phyloP scores from a whole-genome alignment of 2,888 invertebrate species.

The Phorcus lineatus region DNA sequence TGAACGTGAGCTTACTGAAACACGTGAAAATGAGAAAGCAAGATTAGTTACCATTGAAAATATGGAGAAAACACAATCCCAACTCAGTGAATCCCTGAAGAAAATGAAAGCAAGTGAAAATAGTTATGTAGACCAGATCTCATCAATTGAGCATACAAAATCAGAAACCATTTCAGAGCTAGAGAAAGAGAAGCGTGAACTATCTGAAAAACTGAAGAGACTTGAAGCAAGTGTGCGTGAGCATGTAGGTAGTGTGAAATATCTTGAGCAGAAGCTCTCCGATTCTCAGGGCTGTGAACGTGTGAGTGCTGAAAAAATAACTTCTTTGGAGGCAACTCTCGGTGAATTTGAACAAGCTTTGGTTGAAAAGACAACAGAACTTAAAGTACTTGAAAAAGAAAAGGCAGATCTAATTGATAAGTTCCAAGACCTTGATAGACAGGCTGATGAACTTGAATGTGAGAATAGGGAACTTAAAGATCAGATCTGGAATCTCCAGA shows the following conservation, averaged over 20 bases:
- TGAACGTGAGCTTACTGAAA: slow-evolving; percentile 23
- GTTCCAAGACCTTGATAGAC: slow-evolving; percentile 9
- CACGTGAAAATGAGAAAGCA: not conserved
- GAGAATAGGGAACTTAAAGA: slow-evolving; percentile 31
- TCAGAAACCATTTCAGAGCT: slow-evolving; percentile 12
- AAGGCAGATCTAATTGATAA: slow-evolving; percentile 25
- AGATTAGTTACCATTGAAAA: not conserved
- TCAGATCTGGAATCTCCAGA: slow-evolving; percentile 1
- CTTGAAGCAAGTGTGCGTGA: slow-evolving; percentile 2
- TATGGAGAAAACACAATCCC: not conserved
- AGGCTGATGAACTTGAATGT: slow-evolving; percentile 26
- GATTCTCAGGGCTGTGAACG: slow-evolving; percentile 24
- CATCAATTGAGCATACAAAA: slow-evolving; percentile 9
- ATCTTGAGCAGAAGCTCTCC: not conserved
- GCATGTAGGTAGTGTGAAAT: slow-evolving; percentile 7
- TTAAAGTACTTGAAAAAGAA: slow-evolving; percentile 22
- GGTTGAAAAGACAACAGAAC: slow-evolving; percentile 9
- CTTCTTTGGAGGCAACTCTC: slow-evolving; percentile 1
- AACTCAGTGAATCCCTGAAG: slow-evolving; percentile 16
- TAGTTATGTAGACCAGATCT: not conserved
- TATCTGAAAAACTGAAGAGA: slow-evolving; percentile 32
- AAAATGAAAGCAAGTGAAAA: slow-evolving; percentile 18
- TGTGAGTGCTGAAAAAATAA: slow-evolving; percentile 23
- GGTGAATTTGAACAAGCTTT: slow-evolving; percentile 14
- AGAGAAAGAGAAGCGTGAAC: slow-evolving; percentile 26